Base-by-base conservation (phyloP, 1,140 invertebrate species). In the Piezodorus guildinii region DNA sequence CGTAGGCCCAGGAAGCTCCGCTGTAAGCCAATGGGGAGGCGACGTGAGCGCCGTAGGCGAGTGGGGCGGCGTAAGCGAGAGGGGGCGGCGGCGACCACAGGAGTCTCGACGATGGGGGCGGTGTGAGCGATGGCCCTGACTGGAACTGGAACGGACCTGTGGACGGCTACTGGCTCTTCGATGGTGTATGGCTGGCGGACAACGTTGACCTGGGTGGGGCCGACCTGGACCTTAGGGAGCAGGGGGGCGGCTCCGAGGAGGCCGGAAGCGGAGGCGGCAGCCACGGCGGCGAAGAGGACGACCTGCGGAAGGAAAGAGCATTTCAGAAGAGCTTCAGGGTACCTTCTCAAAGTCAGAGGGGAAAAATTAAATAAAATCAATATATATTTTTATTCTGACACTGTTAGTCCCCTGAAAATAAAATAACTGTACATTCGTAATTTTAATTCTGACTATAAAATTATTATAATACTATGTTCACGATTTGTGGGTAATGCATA, bases 161-260 rank as follows among this genome's bases (percentile, higher is more conserved):
- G 69, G 19, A 66, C 66, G 44, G 66, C 66, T 17, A 71, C 71
- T 39, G 69, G 65, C 51, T 73, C 68, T 1, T 68, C 62, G 8
- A 73, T 66, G 27, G 70, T 67, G 59, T 69, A 65, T 9, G 70
- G 71, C 61, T 72, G 72, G 45, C 63, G 69, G 67, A 73, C 69
- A 12, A 72, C 67, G 1, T 67, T 71, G 16, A 72, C 68, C 58
- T 72, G 67, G n/a, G 71, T 62, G 6, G 72, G 66, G 16, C 67
- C 66, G 6, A 71, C 64, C 14, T 68, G 52, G 8, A 73, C 71
- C 60, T 69, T 72, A 52, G 71, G 68, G 23, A 73, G 67, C 12
- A 71, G 68, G 12, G 70, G 68, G 21, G 67, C 70, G 15, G 70
- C 67, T 25, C 64, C 46, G 14, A 71, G 49, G 12, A 66, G 65